Conservation (phyloP, 1,140 invertebrate genomes). For the Grapholita molesta region DNA sequence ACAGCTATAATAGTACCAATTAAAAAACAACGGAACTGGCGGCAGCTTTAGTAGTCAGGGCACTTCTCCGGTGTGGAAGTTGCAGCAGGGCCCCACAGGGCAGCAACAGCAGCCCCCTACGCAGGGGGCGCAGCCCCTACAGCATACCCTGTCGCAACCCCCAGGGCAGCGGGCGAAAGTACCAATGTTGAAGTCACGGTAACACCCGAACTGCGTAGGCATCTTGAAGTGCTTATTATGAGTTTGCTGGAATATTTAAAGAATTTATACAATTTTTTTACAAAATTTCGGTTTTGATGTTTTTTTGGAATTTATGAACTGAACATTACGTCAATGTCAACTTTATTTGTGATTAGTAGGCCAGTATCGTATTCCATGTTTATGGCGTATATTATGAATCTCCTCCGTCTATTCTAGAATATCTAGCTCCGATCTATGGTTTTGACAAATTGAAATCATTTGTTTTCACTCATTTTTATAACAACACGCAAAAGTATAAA, state of each 20-base stretch:
- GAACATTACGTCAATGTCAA: background rate
- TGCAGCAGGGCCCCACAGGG: slow-evolving; percentile 50
- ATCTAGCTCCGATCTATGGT: too few species aligned
- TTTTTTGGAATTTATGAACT: background rate
- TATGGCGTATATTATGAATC: background rate
- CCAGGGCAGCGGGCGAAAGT: slow-evolving; percentile 54
- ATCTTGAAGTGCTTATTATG: slow-evolving; percentile 36
- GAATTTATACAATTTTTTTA: slow-evolving; percentile 21
- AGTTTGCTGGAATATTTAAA: background rate
- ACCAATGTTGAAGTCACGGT: slow-evolving; percentile 51
- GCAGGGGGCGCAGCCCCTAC: background rate
- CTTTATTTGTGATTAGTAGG: background rate
- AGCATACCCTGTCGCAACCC: slow-evolving; percentile 40
- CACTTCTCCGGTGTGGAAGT: slow-evolving; percentile 35
- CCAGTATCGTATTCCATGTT: background rate
- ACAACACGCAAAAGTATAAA: background rate
- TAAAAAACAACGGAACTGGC: background rate
- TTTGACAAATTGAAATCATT: background rate
- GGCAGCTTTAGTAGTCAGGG: background rate
- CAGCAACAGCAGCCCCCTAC: slow-evolving; percentile 52
- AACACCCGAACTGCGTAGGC: slow-evolving; percentile 50
- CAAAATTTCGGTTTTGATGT: slow-evolving; percentile 18
- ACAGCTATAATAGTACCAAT: background rate
- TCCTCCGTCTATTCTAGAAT: too few species aligned
- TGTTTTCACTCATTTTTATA: slow-evolving; percentile 9